Evolutionary conservation across 2,113 vertebrate species (phyloP).

Genomic region (Mastomys coucha): DNA sequence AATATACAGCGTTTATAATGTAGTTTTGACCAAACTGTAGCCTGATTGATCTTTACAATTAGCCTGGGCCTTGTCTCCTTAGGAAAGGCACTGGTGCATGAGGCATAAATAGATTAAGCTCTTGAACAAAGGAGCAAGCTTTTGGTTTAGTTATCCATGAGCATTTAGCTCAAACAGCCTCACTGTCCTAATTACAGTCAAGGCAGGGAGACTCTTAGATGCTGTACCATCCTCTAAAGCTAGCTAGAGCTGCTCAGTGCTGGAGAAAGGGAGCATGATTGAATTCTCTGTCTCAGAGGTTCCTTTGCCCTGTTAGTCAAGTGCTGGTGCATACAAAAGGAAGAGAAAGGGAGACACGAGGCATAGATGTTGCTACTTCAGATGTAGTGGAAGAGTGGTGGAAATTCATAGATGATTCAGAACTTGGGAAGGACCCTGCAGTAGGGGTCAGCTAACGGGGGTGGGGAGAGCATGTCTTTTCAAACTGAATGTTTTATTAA

Average conservation of each 20-base stretch:
- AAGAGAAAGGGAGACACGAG: not conserved
- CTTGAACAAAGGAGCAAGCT: not conserved
- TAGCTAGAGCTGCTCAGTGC: not conserved
- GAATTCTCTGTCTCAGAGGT: not conserved
- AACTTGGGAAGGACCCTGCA: not conserved
- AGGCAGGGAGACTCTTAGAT: not conserved
- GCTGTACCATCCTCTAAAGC: not conserved
- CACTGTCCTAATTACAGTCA: not conserved
- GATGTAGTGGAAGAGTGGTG: not conserved
- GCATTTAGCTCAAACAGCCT: not conserved
- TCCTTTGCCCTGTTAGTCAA: not conserved
- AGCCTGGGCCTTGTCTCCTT: not conserved
- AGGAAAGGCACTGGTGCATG: not conserved
- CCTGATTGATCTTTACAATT: not conserved
- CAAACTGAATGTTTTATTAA: conserved; percentile 76
- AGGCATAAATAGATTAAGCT: not conserved
- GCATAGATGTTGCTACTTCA: not conserved
- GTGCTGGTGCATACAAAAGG: not conserved
- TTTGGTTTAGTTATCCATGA: not conserved
- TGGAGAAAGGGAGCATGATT: not conserved
- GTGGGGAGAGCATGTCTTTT: not conserved
- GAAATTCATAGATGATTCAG: not conserved
- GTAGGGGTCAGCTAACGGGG: not conserved
- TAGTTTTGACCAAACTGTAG: not conserved
- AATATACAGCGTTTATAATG: not conserved